Percentiles rank a stretch among this genome's conserved stretches.
Evolutionary conservation across 2,797 vertebrate species (phyloP).

Genomic region (Champsocephalus esox): DNA sequence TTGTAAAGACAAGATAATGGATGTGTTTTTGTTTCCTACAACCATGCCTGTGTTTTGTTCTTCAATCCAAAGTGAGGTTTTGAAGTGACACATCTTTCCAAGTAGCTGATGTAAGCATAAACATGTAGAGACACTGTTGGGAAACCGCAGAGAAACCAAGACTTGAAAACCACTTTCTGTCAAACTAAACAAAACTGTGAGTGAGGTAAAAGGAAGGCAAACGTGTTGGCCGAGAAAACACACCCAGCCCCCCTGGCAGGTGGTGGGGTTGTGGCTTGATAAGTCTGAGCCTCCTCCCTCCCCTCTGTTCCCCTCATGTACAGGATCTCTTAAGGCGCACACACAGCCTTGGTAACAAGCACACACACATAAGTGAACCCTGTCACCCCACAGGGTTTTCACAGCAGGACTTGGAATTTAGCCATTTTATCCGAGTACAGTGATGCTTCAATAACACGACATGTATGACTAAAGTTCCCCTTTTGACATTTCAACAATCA

Average conservation of each 20-base stretch:
- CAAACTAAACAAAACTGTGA: slow-evolving; percentile 15
- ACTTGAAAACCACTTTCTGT: slow-evolving; percentile 31
- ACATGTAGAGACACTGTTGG: slow-evolving; percentile 48
- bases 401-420: slow-evolving; percentile 16
- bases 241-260: slow-evolving; percentile 65
- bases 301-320: neutral
- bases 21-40: slow-evolving; percentile 46
- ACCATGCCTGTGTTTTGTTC: slow-evolving; percentile 32
- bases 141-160: slow-evolving; percentile 19
- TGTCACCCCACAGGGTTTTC: slow-evolving; percentile 29
- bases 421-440: slow-evolving; percentile 10
- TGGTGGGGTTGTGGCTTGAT: slow-evolving; percentile 78
- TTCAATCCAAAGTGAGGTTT: slow-evolving; percentile 10
- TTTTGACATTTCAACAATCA: neutral
- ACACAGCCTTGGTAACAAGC: slow-evolving; percentile 62
- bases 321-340: slow-evolving; percentile 47
- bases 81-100: slow-evolving; percentile 51
- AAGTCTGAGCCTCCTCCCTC: slow-evolving; percentile 64
- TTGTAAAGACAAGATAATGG: slow-evolving; percentile 37
- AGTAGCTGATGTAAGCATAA: slow-evolving; percentile 62
- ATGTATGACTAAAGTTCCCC: neutral
- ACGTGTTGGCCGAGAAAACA: slow-evolving; percentile 51
- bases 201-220: slow-evolving; percentile 17
- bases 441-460: slow-evolving; percentile 5
- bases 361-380: slow-evolving; percentile 36